These are phyloP conservation scores for Strigamia maritima DNA, from an alignment of 2,888 invertebrate species.

Conservation along the genomic window DNA sequence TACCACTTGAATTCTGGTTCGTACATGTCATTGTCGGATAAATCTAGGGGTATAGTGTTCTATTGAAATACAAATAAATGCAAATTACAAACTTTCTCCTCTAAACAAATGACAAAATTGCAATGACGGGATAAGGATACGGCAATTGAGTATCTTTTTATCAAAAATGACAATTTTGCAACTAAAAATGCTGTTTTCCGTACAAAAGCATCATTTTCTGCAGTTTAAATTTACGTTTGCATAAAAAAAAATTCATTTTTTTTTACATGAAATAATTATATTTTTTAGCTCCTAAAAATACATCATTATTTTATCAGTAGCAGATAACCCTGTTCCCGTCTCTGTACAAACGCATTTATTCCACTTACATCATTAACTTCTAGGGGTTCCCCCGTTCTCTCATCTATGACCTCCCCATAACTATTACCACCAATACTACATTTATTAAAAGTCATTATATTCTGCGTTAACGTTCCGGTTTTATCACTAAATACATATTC, in stretches of 20 bases:
- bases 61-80: constrained; percentile 52
- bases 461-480: constrained; percentile 97
- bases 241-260: not conserved
- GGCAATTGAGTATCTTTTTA: too few relatives aligned
- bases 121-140: too few relatives aligned
- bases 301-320: too few relatives aligned
- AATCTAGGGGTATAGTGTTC: constrained; percentile 78
- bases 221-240: too few relatives aligned
- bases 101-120: too few relatives aligned
- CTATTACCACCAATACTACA: constrained; percentile 89
- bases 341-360: not conserved
- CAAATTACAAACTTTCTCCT: not conserved
- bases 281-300: too few relatives aligned
- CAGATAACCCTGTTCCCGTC: not conserved
- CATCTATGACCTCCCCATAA: constrained; percentile 89
- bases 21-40: constrained; percentile 88
- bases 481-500: constrained; percentile 99
- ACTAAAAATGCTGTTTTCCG: too few relatives aligned
- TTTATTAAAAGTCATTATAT: constrained; percentile 99
- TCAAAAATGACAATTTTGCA: too few relatives aligned
- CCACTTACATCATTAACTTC: constrained; percentile 74
- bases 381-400: constrained; percentile 77
- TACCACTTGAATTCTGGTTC: constrained; percentile 93
- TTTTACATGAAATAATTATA: too few relatives aligned
- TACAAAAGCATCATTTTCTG: too few relatives aligned